These are phyloP conservation scores for Ceratina japonica DNA, from an alignment of 1,140 invertebrate genomes.

Conservation along the genomic window DNA sequence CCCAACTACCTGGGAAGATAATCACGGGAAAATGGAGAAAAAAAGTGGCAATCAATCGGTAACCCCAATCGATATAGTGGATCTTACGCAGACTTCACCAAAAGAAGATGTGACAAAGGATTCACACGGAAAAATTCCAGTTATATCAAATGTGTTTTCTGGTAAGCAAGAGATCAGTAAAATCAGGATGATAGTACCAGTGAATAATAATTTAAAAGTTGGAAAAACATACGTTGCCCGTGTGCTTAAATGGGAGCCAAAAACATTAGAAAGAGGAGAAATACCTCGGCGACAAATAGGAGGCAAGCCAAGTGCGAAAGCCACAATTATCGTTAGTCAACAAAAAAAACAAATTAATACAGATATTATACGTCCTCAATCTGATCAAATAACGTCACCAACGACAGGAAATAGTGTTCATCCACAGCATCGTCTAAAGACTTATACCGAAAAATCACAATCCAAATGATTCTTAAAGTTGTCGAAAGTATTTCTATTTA, in stretches of 20 bases:
- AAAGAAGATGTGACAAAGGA: neutral
- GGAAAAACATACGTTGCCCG: too few relatives aligned
- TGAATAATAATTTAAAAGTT: too few relatives aligned
- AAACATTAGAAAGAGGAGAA: neutral
- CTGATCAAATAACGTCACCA: constrained; percentile 3
- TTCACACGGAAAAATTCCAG: neutral
- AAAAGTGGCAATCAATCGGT: constrained; percentile 2
- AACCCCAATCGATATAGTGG: constrained; percentile 24
- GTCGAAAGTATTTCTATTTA: neutral
- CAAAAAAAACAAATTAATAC: constrained; percentile 6
- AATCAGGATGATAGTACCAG: too few relatives aligned
- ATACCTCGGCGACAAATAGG: neutral
- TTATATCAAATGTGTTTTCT: constrained; percentile 3
- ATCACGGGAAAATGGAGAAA: constrained; percentile 31
- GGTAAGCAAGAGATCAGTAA: too few relatives aligned
- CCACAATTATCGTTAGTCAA: constrained; percentile 19
- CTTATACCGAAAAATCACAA: neutral
- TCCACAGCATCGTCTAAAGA: neutral
- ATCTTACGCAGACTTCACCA: constrained; percentile 44
- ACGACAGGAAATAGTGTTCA: neutral
- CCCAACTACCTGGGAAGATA: constrained; percentile 66
- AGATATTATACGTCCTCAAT: neutral
- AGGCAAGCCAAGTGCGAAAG: neutral
- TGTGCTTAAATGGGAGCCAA: neutral
- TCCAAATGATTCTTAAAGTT: constrained; percentile 40